Conservation (phyloP, 1,140 invertebrate genomes). For the Ceratina australensis region DNA sequence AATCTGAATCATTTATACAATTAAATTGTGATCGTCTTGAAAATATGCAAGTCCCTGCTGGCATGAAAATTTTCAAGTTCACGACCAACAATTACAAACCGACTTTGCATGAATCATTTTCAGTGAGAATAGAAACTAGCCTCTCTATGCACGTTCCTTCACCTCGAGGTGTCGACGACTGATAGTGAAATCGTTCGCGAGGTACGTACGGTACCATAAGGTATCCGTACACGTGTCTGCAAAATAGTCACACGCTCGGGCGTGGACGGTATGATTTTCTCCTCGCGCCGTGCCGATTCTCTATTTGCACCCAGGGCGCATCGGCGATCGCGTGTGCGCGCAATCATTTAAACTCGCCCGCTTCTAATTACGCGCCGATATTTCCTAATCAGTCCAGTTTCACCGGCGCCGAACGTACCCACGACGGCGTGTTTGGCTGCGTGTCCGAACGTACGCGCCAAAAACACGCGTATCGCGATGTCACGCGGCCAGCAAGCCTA, state of each 20-base stretch:
- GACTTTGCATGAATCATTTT: too few relatives aligned
- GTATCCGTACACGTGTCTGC: slow-evolving; percentile 27
- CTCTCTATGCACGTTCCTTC: not conserved
- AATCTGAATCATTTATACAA: not conserved
- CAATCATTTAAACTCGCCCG: slow-evolving; percentile 51
- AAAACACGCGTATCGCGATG: slow-evolving; percentile 3
- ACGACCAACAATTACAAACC: too few relatives aligned
- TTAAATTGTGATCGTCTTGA: too few relatives aligned
- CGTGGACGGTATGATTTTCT: slow-evolving; percentile 59
- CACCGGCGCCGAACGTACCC: slow-evolving; percentile 55
- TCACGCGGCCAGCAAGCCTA: slow-evolving; percentile 4
- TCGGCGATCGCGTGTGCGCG: slow-evolving; percentile 49
- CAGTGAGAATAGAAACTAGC: too few relatives aligned
- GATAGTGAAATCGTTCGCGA: slow-evolving; percentile 62
- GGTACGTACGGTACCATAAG: not conserved
- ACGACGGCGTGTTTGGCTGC: slow-evolving; percentile 18
- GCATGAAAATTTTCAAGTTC: too few relatives aligned
- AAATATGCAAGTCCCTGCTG: too few relatives aligned
- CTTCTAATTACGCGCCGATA: slow-evolving; percentile 72
- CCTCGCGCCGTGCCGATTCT: slow-evolving; percentile 50
- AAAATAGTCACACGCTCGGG: slow-evolving; percentile 35
- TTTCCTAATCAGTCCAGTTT: slow-evolving; percentile 72
- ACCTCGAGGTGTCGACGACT: slow-evolving; percentile 2
- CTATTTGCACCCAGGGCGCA: slow-evolving; percentile 63
- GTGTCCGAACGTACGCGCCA: slow-evolving; percentile 12